phyloP scores from a whole-genome alignment of 2,797 vertebrate genomes.

The Natrix natrix region DNA sequence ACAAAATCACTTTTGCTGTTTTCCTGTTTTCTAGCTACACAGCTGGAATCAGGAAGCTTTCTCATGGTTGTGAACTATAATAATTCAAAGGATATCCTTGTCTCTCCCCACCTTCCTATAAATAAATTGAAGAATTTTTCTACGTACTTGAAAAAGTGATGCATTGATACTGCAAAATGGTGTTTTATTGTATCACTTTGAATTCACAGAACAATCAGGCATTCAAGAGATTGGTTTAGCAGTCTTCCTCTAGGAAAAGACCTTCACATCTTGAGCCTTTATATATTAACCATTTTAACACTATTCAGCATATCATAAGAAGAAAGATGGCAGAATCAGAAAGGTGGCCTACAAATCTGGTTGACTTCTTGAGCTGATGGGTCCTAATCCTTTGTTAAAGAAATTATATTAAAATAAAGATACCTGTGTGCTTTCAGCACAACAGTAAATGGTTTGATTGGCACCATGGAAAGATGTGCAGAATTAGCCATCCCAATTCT shows the following conservation, averaged over 20 bases:
- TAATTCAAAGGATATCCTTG: slow-evolving; percentile 71
- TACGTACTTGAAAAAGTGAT: slow-evolving; percentile 43
- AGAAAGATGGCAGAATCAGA: not conserved
- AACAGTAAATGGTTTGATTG: not conserved
- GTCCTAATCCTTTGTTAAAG: not conserved
- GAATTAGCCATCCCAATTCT: not conserved
- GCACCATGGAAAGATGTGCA: not conserved
- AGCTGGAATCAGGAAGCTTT: slow-evolving; percentile 67
- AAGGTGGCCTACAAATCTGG: not conserved
- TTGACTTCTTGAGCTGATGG: not conserved
- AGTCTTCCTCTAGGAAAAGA: not conserved
- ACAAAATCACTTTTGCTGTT: slow-evolving; percentile 51
- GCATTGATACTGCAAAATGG: not conserved
- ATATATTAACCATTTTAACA: not conserved
- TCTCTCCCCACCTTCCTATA: slow-evolving; percentile 68
- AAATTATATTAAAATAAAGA: not conserved
- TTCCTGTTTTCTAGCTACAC: slow-evolving; percentile 68
- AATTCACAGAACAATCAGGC: not conserved
- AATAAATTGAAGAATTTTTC: slow-evolving; percentile 63
- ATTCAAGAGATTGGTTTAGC: not conserved
- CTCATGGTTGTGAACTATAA: slow-evolving; percentile 58
- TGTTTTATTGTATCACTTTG: slow-evolving; percentile 8
- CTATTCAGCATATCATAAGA: not conserved
- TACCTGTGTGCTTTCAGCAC: not conserved
- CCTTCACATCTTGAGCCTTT: not conserved